These are phyloP conservation scores for Scaptomyza montana DNA, from an alignment of 1,140 invertebrate genomes.

Conservation along the genomic window DNA sequence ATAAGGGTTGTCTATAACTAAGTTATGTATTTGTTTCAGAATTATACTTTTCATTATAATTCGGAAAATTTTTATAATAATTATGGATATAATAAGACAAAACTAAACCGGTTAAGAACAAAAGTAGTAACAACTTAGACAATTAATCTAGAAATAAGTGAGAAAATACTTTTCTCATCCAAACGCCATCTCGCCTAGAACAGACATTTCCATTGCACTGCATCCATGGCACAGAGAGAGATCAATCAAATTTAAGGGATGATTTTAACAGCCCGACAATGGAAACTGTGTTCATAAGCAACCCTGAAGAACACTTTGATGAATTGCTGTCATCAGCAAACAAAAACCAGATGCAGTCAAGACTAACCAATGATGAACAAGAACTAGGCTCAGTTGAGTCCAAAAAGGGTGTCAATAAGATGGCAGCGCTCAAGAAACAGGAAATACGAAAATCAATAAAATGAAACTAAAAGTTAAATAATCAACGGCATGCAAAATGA, in stretches of 20 bases:
- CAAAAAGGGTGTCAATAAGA: slow-evolving; percentile 15
- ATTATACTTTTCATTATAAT: slow-evolving; percentile 12
- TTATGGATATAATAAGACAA: too few relatives aligned
- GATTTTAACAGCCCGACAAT: slow-evolving; percentile 6
- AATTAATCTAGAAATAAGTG: too few relatives aligned
- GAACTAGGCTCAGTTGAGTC: neutral
- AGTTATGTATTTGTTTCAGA: slow-evolving; percentile 5
- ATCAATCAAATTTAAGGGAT: slow-evolving; percentile 64
- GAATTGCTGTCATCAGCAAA: slow-evolving; percentile 61
- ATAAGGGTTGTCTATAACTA: neutral
- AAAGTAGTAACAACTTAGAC: neutral
- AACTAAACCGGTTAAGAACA: too few relatives aligned
- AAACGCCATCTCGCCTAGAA: too few relatives aligned
- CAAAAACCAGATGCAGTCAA: slow-evolving; percentile 4
- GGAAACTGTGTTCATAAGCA: slow-evolving; percentile 10
- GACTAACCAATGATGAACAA: slow-evolving; percentile 28
- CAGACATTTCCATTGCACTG: too few relatives aligned
- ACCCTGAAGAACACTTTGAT: slow-evolving; percentile 58
- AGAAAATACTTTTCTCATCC: too few relatives aligned
- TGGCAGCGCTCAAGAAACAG: slow-evolving; percentile 17
- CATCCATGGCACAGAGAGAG: slow-evolving; percentile 13
- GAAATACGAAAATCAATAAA: slow-evolving; percentile 15
- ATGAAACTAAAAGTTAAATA: slow-evolving; percentile 6
- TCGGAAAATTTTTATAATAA: slow-evolving; percentile 4
- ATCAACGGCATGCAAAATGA: slow-evolving; percentile 31